phyloP scores from a whole-genome alignment of 1,140 invertebrate species.

The Hyposmocoma kahamanoa region DNA sequence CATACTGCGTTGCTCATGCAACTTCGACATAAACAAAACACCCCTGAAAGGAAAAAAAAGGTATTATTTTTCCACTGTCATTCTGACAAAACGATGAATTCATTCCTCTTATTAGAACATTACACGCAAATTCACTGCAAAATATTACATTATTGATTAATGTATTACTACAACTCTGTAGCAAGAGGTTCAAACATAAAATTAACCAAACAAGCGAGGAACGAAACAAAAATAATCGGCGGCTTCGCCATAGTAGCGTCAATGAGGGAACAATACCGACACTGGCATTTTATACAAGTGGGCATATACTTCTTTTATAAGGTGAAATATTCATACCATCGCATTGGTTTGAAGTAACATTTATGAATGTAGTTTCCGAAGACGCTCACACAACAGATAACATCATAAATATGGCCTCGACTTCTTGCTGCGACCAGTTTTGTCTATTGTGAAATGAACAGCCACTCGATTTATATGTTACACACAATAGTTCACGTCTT shows the following conservation, averaged over 20 bases:
- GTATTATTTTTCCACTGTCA: too few relatives aligned
- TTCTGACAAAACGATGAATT: too few relatives aligned
- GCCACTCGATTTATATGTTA: constrained; percentile 40
- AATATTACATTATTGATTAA: too few relatives aligned
- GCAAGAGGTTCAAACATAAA: too few relatives aligned
- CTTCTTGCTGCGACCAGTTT: constrained; percentile 68
- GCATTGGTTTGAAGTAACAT: constrained; percentile 56
- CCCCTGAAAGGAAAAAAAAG: constrained; percentile 56
- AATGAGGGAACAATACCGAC: constrained; percentile 55
- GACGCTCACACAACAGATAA: constrained; percentile 73
- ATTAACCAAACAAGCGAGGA: neutral
- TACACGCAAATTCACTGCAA: too few relatives aligned
- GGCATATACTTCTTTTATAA: constrained; percentile 26
- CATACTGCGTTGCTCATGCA: constrained; percentile 35
- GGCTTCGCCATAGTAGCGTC: constrained; percentile 60
- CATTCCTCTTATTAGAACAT: too few relatives aligned
- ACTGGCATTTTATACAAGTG: constrained; percentile 25
- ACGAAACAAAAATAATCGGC: constrained; percentile 48
- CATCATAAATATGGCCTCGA: constrained; percentile 75
- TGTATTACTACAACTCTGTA: too few relatives aligned
- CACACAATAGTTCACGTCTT: constrained; percentile 39
- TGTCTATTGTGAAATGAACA: constrained; percentile 68
- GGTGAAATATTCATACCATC: constrained; percentile 59
- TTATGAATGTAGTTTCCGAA: constrained; percentile 66
- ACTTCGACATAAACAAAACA: constrained; percentile 37